Evolutionary conservation across 2,797 vertebrate genomes (phyloP), one percentile per base, ranked within the genome.

Genomic region (Falco concolor): DNA sequence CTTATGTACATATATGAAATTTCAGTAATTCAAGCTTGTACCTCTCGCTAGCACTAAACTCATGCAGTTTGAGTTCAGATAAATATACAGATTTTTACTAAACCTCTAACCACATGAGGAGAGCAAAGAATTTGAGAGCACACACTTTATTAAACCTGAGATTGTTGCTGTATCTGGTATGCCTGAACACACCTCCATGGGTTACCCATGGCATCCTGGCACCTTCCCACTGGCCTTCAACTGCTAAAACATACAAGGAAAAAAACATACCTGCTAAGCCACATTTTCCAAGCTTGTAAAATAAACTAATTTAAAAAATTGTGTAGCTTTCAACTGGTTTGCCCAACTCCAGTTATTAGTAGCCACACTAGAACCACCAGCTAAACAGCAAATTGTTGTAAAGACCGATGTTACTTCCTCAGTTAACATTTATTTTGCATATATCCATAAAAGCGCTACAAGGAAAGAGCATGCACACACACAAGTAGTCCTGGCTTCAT

Each of bases 401-500:
- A 74, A 77, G 36, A 54, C 21, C 6, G 2, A 30, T 30, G 5
- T 45, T 85, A 34, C 79, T 91, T 81, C 63, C 57, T 57, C 69
- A 75, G 44, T 79, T 73, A 87, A 52, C 9, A 24, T 95, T 96
- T 96, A 94, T 96, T 96, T 92, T 52, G 10, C 57, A 53, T 23
- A 16, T 27, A 40, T 84, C 38, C 82, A 49, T 65, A 70, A 45
- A 79, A 83, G 24, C 5, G 5, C 19, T 87, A 68, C 72, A 77
- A 6, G 22, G 32, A 80, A 93, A 69, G 30, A 61, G 3, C 9
- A 30, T 13, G 19, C 20, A 79, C 34, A 59, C n/a, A 60, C 22
- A 68, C 28, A 87, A 54, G 22, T 79, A 82, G 11, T 45, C 30
- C 45, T 57, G 32, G 27, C 42, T 91, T 93, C 11, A 49, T 87